A percentile compares a stretch with the other conserved stretches of the same genome.
Conservation (phyloP, 2,888 invertebrate species). For the Hypolimnas misippus region DNA sequence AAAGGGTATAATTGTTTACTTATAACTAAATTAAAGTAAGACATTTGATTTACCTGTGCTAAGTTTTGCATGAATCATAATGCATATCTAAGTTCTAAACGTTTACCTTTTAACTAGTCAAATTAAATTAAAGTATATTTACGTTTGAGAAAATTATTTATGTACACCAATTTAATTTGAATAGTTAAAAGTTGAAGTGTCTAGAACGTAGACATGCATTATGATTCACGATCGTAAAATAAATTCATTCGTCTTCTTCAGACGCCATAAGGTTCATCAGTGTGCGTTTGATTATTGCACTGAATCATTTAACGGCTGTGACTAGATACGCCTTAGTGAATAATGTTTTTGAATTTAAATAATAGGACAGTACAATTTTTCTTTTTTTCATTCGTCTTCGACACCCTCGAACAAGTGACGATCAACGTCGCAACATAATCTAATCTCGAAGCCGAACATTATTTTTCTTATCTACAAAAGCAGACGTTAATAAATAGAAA, state of each 20-base stretch:
- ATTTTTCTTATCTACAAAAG: constrained; percentile 29
- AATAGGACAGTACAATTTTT: constrained; percentile 19
- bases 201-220: constrained; percentile 16
- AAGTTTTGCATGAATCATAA: too few relatives aligned
- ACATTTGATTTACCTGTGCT: too few relatives aligned
- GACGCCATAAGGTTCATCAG: constrained; percentile 24
- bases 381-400: constrained; percentile 30
- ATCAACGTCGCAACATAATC: constrained; percentile 26
- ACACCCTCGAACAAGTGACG: constrained; percentile 28
- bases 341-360: constrained; percentile 31
- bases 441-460: constrained; percentile 32
- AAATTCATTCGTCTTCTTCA: constrained; percentile 26
- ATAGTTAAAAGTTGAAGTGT: not conserved
- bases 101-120: too few relatives aligned
- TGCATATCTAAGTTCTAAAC: too few relatives aligned
- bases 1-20: too few relatives aligned
- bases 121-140: too few relatives aligned
- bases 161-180: too few relatives aligned
- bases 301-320: constrained; percentile 33
- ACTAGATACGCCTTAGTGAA: constrained; percentile 28
- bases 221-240: constrained; percentile 30
- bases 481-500: constrained; percentile 52
- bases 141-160: too few relatives aligned
- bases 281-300: constrained; percentile 19
- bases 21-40: too few relatives aligned